Conservation (phyloP, 2,797 vertebrate genomes). For the Psittacula echo region DNA sequence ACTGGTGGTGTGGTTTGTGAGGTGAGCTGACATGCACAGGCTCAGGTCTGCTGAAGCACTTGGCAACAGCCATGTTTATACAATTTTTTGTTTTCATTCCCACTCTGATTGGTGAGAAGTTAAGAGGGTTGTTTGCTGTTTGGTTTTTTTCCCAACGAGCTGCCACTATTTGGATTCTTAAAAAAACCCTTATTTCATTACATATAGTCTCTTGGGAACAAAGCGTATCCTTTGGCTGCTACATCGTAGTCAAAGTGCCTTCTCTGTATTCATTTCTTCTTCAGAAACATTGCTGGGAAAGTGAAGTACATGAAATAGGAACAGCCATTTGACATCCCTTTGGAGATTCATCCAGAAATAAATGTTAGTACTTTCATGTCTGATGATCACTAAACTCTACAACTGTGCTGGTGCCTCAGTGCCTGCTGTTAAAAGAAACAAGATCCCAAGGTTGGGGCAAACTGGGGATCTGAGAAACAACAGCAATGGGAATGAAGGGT, state of each 20-base stretch:
- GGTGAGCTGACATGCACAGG: background rate
- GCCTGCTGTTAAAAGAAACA: background rate
- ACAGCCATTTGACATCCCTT: background rate
- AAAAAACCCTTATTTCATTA: background rate
- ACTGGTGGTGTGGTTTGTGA: background rate
- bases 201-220: background rate
- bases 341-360: background rate
- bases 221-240: background rate
- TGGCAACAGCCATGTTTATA: background rate
- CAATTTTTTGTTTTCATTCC: background rate
- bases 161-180: background rate
- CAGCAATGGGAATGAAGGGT: background rate
- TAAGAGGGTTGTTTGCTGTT: background rate
- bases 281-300: background rate
- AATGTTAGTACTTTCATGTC: background rate
- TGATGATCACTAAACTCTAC: background rate
- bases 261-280: background rate
- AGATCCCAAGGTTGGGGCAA: background rate
- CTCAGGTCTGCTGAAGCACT: background rate
- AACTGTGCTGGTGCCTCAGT: background rate
- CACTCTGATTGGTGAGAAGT: background rate
- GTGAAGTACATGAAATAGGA: background rate
- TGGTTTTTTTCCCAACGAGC: background rate
- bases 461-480: background rate
- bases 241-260: background rate